These are phyloP conservation scores for Leptinotarsa haldemani DNA, from an alignment of 2,888 invertebrate genomes.

Conservation along the genomic window DNA sequence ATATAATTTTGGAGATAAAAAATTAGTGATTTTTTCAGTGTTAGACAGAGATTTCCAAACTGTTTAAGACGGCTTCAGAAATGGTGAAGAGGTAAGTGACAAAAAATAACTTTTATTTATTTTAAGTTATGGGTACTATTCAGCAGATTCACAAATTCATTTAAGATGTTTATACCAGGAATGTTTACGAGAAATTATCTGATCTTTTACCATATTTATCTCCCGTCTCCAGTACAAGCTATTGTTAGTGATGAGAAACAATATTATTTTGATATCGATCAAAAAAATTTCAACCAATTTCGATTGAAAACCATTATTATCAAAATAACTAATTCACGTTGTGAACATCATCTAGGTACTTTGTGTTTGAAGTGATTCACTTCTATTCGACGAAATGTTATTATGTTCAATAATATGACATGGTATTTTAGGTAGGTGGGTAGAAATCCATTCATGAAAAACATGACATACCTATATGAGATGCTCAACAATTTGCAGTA, in stretches of 20 bases:
- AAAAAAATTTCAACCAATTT: constrained; percentile 11
- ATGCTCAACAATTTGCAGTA: too few relatives aligned
- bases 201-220: too few relatives aligned
- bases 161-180: too few relatives aligned
- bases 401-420: not conserved
- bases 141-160: too few relatives aligned
- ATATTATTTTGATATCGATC: not conserved
- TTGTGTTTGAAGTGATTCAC: not conserved
- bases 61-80: constrained; percentile 65
- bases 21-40: constrained; percentile 39
- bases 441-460: too few relatives aligned
- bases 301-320: constrained; percentile 1
- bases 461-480: too few relatives aligned
- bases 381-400: not conserved
- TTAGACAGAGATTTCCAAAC: constrained; percentile 51
- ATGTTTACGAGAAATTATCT: too few relatives aligned
- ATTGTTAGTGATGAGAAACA: not conserved
- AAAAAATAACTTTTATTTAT: not conserved
- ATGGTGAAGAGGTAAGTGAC: constrained; percentile 65
- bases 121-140: too few relatives aligned
- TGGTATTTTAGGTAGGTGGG: too few relatives aligned
- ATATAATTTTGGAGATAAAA: constrained; percentile 34
- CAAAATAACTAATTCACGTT: not conserved
- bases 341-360: not conserved
- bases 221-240: too few relatives aligned